These are phyloP conservation scores for Probosciger aterrimus DNA, from an alignment of 2,113 vertebrate genomes.

Conservation along the genomic window DNA sequence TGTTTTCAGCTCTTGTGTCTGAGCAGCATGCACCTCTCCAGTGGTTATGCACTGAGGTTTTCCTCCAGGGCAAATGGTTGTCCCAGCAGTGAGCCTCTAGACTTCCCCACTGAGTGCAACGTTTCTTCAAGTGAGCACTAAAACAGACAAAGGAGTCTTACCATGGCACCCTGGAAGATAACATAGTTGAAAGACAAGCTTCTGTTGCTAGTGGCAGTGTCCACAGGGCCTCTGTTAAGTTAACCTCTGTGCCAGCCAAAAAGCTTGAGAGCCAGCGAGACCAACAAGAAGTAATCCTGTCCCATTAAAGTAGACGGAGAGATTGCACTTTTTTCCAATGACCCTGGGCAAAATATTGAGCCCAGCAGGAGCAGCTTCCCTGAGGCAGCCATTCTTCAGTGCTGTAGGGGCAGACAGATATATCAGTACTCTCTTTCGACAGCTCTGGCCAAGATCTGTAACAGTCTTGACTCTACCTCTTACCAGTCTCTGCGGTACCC, in stretches of 20 bases:
- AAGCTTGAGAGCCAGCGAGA: background rate
- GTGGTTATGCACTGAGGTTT: background rate
- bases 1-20: background rate
- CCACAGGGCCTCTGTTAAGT: background rate
- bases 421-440: background rate
- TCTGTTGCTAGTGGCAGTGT: background rate
- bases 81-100: background rate
- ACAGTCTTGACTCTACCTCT: background rate
- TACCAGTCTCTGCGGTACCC: background rate
- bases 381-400: background rate
- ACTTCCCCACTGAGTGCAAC: background rate
- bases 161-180: background rate
- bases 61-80: background rate
- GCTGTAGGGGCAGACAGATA: background rate
- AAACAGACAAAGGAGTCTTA: background rate
- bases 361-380: background rate
- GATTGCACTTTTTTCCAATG: background rate
- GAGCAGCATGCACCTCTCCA: background rate
- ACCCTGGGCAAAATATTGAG: background rate
- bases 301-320: background rate
- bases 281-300: background rate
- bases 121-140: background rate
- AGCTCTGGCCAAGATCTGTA: background rate
- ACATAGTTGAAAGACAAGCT: background rate
- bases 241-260: background rate